Percentiles rank a stretch among this genome's conserved stretches.
phyloP scores from a whole-genome alignment of 2,113 vertebrate species.

The Phoxinus phoxinus region DNA sequence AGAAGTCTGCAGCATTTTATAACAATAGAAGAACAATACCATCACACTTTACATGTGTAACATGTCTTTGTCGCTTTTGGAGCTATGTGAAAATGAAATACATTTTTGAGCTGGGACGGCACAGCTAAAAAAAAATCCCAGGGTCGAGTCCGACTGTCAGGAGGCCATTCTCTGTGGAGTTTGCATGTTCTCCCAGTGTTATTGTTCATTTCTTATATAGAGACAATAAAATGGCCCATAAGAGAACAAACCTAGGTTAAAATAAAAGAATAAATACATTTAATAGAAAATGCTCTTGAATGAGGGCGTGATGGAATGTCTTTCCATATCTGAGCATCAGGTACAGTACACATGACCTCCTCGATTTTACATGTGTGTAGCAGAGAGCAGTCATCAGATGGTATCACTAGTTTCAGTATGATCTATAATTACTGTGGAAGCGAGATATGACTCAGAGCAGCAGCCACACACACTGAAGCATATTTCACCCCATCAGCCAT shows the following conservation, averaged over 20 bases:
- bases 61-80: neutral
- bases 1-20: conserved; percentile 3
- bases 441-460: conserved; percentile 35
- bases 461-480: conserved; percentile 25
- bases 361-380: conserved; percentile 52
- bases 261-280: neutral
- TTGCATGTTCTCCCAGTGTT: neutral
- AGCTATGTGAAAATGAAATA: neutral
- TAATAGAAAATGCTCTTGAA: neutral
- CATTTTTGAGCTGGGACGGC: neutral
- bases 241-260: neutral
- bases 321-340: conserved; percentile 53
- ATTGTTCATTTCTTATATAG: neutral
- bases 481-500: conserved; percentile 29
- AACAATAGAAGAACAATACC: neutral
- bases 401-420: conserved; percentile 51
- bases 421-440: conserved; percentile 43
- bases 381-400: conserved; percentile 46
- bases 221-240: neutral
- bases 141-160: neutral
- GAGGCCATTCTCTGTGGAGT: neutral
- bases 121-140: neutral
- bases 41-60: neutral
- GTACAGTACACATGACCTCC: conserved; percentile 45
- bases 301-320: conserved; percentile 37